Conservation (phyloP, 2,888 invertebrate species). For the Lepidochitona cinerea region DNA sequence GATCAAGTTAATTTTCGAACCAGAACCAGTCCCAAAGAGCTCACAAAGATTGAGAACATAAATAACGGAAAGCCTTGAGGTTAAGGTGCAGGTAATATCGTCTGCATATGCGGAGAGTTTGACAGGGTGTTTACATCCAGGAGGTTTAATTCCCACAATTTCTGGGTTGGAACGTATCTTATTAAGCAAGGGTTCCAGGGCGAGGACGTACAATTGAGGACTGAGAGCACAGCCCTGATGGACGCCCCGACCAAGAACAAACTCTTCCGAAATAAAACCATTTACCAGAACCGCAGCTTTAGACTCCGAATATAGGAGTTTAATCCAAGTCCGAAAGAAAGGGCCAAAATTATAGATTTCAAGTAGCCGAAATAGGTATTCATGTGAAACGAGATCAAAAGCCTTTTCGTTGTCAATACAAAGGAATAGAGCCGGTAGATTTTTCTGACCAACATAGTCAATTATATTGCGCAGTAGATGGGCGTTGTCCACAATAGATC, state of each 20-base stretch:
- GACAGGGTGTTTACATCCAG: slow-evolving; percentile 1
- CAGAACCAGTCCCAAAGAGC: slow-evolving; percentile 19
- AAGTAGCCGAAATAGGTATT: slow-evolving; percentile 34
- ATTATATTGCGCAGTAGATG: slow-evolving; percentile 33
- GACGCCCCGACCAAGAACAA: not conserved
- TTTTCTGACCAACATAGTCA: slow-evolving; percentile 33
- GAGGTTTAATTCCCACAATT: slow-evolving; percentile 22
- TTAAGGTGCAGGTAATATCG: slow-evolving; percentile 10
- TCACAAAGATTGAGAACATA: slow-evolving; percentile 7
- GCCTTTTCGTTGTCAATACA: slow-evolving; percentile 39
- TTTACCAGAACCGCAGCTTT: not conserved
- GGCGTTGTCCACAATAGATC: slow-evolving; percentile 39
- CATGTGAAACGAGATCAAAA: slow-evolving; percentile 38
- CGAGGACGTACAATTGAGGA: not conserved
- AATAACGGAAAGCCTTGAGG: slow-evolving; percentile 6
- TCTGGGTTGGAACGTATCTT: not conserved
- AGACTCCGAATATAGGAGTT: slow-evolving; percentile 29
- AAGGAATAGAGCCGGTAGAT: slow-evolving; percentile 30
- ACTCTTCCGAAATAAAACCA: not conserved
- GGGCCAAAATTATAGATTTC: slow-evolving; percentile 33
- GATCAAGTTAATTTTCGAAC: slow-evolving; percentile 26
- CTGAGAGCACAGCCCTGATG: not conserved
- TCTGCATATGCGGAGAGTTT: slow-evolving; percentile 21
- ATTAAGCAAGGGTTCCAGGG: not conserved
- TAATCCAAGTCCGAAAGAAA: slow-evolving; percentile 32